These are phyloP conservation scores for Semotilus atromaculatus DNA, from an alignment of 2,797 vertebrate genomes.

Conservation along the genomic window DNA sequence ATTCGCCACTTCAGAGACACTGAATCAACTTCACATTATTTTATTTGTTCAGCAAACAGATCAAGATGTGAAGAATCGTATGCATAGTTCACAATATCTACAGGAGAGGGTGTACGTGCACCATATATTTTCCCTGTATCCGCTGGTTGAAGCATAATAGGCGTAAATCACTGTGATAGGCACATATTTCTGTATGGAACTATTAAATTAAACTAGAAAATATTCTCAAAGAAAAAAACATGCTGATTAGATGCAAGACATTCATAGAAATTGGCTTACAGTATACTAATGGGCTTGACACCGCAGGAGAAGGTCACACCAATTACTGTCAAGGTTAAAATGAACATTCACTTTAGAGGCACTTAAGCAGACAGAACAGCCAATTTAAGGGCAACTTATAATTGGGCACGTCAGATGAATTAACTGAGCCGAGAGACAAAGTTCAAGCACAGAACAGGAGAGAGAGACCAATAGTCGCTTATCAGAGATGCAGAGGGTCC, in stretches of 20 bases:
- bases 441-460: conserved; percentile 1
- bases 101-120: neutral
- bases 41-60: conserved; percentile 17
- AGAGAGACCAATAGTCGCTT: neutral
- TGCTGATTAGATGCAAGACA: conserved; percentile 9
- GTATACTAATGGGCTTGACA: conserved; percentile 37
- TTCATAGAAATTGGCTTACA: conserved; percentile 1
- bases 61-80: neutral
- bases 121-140: neutral
- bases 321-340: conserved; percentile 50
- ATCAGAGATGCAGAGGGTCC: neutral
- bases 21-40: neutral
- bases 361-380: conserved; percentile 21
- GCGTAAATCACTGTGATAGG: neutral
- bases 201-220: neutral
- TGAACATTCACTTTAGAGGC: conserved; percentile 19
- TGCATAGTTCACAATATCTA: neutral
- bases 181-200: neutral
- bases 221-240: neutral
- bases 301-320: conserved; percentile 23
- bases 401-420: conserved; percentile 27
- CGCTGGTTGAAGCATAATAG: neutral
- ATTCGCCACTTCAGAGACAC: neutral
- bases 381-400: conserved; percentile 17
- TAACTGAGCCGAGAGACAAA: conserved; percentile 25